Percentiles rank a stretch among this genome's conserved stretches.
These are phyloP conservation scores for Orestias chungarensis DNA, from an alignment of 2,797 vertebrate species.

Conservation along the genomic window DNA sequence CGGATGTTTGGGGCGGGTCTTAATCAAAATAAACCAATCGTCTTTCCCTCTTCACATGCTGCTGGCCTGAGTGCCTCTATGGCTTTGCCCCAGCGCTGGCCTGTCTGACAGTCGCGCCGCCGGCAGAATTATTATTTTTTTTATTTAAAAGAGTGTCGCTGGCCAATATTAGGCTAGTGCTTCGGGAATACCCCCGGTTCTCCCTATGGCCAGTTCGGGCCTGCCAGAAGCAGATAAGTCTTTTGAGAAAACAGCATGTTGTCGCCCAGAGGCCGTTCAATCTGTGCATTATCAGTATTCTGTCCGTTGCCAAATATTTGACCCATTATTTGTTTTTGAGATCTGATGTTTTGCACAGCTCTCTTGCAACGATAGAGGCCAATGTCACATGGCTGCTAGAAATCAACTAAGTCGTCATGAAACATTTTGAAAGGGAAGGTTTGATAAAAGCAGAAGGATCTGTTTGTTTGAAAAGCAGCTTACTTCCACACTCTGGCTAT, in stretches of 20 bases:
- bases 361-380: background rate
- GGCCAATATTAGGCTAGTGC: no score
- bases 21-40: no score
- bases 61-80: no score
- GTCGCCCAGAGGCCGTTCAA: background rate
- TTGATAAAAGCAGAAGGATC: background rate
- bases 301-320: background rate
- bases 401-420: background rate
- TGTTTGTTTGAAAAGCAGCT: background rate
- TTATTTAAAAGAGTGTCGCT: no score
- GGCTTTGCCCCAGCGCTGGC: no score
- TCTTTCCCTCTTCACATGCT: no score
- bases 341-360: background rate
- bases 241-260: background rate
- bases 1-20: no score
- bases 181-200: no score
- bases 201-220: no score
- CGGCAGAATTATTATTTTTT: no score
- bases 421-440: background rate
- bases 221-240: background rate
- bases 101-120: no score
- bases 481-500: background rate
- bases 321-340: conserved; percentile 1
- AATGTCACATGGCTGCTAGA: background rate
- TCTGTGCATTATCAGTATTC: background rate